phyloP scores from a whole-genome alignment of 1,140 invertebrate genomes.

The Drosophila teissieri region DNA sequence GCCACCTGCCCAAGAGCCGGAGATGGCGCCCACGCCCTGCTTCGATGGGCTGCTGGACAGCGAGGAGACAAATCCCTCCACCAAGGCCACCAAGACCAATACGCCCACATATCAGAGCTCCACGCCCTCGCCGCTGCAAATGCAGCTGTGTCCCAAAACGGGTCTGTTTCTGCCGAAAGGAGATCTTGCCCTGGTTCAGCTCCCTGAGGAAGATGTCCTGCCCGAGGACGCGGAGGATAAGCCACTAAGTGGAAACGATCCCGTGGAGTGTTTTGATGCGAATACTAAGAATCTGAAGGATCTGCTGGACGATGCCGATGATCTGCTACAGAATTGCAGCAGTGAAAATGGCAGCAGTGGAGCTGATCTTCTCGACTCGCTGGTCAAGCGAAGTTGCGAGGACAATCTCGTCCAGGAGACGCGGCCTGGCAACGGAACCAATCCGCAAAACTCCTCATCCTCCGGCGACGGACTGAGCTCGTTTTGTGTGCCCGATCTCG shows the following conservation, averaged over 20 bases:
- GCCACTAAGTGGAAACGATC: conserved; percentile 3
- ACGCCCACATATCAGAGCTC: conserved; percentile 79
- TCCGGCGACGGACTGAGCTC: conserved; percentile 32
- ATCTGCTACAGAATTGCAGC: conserved; percentile 85
- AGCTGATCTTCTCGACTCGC: conserved; percentile 86
- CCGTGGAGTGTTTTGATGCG: conserved; percentile 53
- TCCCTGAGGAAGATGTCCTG: conserved; percentile 9
- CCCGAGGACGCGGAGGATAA: conserved; percentile 14
- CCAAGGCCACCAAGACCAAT: conserved; percentile 72
- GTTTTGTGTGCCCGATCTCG: conserved; percentile 86
- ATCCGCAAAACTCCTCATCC: conserved; percentile 6
- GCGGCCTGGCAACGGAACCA: conserved; percentile 32
- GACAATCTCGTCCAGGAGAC: conserved; percentile 84
- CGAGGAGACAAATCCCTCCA: conserved; percentile 66
- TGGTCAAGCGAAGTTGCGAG: conserved; percentile 87
- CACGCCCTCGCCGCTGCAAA: conserved; percentile 59
- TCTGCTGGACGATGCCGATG: conserved; percentile 83
- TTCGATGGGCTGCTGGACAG: conserved; percentile 68
- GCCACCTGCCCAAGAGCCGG: conserved; percentile 36
- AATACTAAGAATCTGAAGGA: conserved; percentile 82
- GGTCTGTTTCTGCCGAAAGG: conserved; percentile 73
- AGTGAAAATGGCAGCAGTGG: conserved; percentile 85
- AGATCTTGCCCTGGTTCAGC: conserved; percentile 15
- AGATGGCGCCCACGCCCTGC: conserved; percentile 16
- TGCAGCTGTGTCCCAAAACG: conserved; percentile 79